Evolutionary conservation across 2,113 vertebrate genomes (phyloP).

Genomic region (Melanocharis versteri): DNA sequence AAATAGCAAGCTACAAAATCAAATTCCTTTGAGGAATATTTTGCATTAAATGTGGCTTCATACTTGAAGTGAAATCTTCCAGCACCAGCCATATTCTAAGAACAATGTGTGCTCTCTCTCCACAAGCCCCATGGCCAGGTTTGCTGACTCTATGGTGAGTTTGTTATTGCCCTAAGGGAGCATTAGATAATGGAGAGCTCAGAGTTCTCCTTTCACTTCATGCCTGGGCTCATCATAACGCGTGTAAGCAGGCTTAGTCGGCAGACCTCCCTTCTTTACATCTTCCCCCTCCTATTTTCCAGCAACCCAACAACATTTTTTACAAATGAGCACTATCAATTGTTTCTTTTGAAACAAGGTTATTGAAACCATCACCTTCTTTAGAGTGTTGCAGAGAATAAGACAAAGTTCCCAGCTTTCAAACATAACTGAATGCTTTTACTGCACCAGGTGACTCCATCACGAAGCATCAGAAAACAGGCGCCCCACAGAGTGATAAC

Average conservation of each 20-base stretch:
- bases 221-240: constrained; percentile 22
- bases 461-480: background rate
- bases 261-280: background rate
- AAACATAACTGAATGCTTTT: background rate
- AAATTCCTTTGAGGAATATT: constrained; percentile 58
- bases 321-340: background rate
- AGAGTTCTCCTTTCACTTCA: background rate
- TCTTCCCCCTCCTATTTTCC: background rate
- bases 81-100: background rate
- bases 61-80: background rate
- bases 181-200: constrained; percentile 30
- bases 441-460: background rate
- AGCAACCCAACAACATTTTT: background rate
- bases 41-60: constrained; percentile 31
- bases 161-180: constrained; percentile 30
- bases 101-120: background rate
- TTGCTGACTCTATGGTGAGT: background rate
- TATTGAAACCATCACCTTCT: background rate
- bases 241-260: background rate
- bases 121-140: background rate
- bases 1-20: background rate
- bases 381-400: background rate
- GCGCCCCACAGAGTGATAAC: background rate
- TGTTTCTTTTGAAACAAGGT: background rate
- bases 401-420: background rate